Evolutionary conservation across 2,888 invertebrate species (phyloP).

Genomic region (Calameuta filiformis): DNA sequence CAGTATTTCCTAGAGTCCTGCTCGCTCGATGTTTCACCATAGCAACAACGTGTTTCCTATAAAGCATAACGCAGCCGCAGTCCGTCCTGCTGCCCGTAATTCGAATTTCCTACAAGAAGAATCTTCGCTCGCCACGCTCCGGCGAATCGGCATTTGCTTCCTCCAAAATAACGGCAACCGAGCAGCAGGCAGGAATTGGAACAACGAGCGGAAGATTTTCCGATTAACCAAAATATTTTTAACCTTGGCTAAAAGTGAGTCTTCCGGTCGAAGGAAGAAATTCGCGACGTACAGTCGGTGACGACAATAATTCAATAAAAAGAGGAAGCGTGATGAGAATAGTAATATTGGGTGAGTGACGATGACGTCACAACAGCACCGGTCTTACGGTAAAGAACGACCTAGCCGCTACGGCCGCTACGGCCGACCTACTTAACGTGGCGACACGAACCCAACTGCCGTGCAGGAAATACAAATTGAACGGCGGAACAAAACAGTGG

Average conservation of each 20-base stretch:
- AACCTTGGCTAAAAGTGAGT: background rate
- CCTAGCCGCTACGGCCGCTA: slow-evolving; percentile 11
- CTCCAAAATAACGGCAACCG: background rate
- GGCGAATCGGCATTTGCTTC: background rate
- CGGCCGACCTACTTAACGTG: slow-evolving; percentile 38
- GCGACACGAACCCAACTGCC: slow-evolving; percentile 16
- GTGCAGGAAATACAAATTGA: background rate
- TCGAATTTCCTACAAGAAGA: background rate
- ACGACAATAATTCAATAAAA: background rate
- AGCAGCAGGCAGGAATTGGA: background rate
- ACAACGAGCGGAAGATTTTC: background rate
- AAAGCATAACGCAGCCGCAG: background rate
- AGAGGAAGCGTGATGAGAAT: background rate
- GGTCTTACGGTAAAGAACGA: slow-evolving; percentile 40
- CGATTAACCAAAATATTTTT: background rate
- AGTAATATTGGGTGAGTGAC: slow-evolving; percentile 20
- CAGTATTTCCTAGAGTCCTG: background rate
- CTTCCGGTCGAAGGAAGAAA: background rate
- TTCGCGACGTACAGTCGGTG: no score
- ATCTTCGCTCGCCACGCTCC: background rate
- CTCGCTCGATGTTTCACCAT: background rate
- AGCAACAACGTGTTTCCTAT: background rate
- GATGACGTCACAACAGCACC: slow-evolving; percentile 29
- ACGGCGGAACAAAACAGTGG: background rate
- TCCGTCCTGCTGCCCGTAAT: background rate